Conservation (phyloP, 2,113 vertebrate species). For the Sinocyclocheilus rhinocerous region DNA sequence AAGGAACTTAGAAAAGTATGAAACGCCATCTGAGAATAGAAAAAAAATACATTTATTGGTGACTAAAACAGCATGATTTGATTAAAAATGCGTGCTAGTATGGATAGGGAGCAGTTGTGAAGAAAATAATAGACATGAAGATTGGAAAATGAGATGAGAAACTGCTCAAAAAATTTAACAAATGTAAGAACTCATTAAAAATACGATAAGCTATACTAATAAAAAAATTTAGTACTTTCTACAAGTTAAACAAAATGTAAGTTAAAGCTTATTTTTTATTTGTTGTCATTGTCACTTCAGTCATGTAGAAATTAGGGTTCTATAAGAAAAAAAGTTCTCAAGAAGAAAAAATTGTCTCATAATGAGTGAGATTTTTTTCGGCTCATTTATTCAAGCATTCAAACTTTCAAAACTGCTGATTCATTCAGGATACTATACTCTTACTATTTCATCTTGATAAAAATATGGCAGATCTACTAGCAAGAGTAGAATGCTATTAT, state of each 20-base stretch:
- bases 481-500: no score
- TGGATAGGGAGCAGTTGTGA: not conserved
- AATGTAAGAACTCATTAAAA: not conserved
- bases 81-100: slow-evolving; percentile 38
- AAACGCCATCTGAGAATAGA: slow-evolving; percentile 30
- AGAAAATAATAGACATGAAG: not conserved
- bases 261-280: not conserved
- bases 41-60: slow-evolving; percentile 38
- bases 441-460: no score
- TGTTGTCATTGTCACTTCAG: not conserved
- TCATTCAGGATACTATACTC: not conserved
- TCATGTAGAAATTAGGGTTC: not conserved
- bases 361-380: no score
- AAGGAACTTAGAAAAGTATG: not conserved
- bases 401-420: not conserved
- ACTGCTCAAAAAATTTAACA: not conserved
- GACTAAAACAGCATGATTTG: slow-evolving; percentile 52
- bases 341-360: no score
- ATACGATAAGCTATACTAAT: not conserved
- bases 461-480: no score
- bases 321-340: no score
- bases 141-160: not conserved
- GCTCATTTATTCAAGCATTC: no score
- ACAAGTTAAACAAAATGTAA: not conserved
- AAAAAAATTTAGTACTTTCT: not conserved